A percentile compares a stretch with the other conserved stretches of the same genome.
Evolutionary conservation across 1,140 invertebrate genomes (phyloP).

Genomic region (Caerostris darwini): DNA sequence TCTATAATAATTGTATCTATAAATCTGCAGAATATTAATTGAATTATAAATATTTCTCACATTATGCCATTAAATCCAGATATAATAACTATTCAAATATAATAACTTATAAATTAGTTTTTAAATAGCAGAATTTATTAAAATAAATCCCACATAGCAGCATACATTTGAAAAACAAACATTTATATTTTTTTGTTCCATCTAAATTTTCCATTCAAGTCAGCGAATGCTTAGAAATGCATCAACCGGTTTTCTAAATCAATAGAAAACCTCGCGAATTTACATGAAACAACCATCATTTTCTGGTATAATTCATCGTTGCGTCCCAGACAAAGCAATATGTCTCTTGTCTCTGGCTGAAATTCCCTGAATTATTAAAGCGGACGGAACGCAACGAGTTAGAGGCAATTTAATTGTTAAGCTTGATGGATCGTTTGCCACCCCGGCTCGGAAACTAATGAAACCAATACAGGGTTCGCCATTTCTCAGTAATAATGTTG

Average conservation of each 20-base stretch:
- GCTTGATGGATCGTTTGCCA: conserved; percentile 46
- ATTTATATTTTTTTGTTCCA: no score
- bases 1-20: no score
- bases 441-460: conserved; percentile 31
- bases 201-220: no score
- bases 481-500: neutral
- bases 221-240: neutral
- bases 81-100: no score
- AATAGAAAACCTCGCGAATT: neutral
- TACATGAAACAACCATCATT: conserved; percentile 52
- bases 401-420: conserved; percentile 48
- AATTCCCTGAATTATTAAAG: conserved; percentile 53
- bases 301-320: conserved; percentile 35
- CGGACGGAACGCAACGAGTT: conserved; percentile 6
- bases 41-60: no score
- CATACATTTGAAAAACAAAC: no score
- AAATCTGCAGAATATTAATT: no score
- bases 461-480: conserved; percentile 16
- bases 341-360: neutral
- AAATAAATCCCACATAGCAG: no score
- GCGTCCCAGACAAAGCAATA: conserved; percentile 39
- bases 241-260: conserved; percentile 39
- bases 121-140: no score
- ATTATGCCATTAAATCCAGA: no score
- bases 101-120: no score